A percentile compares a stretch with the other conserved stretches of the same genome.
Conservation (phyloP, 2,113 vertebrate species). For the Vicugna pacos region DNA sequence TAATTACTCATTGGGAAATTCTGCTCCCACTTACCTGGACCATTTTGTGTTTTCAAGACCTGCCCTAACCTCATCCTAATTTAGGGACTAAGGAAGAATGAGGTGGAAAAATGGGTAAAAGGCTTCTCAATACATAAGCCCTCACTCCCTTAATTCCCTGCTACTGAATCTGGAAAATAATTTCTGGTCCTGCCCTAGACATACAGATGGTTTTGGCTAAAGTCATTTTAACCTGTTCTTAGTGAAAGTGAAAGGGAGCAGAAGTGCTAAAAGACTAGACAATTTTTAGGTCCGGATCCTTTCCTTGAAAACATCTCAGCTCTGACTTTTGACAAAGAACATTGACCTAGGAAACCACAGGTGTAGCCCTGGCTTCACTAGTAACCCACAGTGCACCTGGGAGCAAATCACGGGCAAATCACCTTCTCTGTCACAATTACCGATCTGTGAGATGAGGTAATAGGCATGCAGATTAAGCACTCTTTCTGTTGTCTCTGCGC, state of each 20-base stretch:
- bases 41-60: neutral
- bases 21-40: neutral
- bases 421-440: neutral
- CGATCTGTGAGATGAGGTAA: neutral
- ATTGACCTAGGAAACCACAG: neutral
- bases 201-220: conserved; percentile 4
- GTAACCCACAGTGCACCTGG: neutral
- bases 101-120: neutral
- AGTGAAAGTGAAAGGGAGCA: neutral
- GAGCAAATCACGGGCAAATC: neutral
- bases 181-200: neutral
- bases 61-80: neutral
- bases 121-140: neutral
- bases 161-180: neutral
- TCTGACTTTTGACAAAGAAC: conserved; percentile 9
- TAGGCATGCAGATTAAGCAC: neutral
- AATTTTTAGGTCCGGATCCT: neutral
- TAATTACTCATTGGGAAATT: conserved; percentile 1
- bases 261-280: neutral
- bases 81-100: neutral
- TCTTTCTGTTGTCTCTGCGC: neutral
- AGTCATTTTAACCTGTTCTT: neutral
- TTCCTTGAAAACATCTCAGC: conserved; percentile 13
- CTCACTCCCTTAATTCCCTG: too few species aligned
- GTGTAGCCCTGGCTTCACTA: neutral